Evolutionary conservation across 2,797 vertebrate genomes (phyloP), one percentile per base, ranked within the genome.

Genomic region (Gorsachius magnificus): DNA sequence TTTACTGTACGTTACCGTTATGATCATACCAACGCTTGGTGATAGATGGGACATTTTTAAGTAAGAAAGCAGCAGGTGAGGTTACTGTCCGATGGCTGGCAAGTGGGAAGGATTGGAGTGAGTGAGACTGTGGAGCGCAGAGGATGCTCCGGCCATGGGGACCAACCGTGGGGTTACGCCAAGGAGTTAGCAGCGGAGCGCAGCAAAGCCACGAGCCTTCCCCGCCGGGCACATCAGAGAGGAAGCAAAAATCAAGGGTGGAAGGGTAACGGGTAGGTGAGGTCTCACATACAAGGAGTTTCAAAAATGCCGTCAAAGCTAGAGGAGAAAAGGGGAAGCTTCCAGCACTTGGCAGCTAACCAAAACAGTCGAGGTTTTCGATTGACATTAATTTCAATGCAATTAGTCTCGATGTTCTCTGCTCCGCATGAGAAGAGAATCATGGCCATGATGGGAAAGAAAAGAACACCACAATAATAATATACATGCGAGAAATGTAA

Each of bases 341-440:
- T 78, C 1, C 10, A 75, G 58, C 72, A 50, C 33, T 61, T 89
- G 79, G 87, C 72, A 86, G 36, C 38, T 78, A 85, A 66, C 68
- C 48, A 92, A 77, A 93, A 56, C 45, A 25, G 38, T 68, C 65
- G 54, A 70, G 78, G 86, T 92, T 87, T 94, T 92, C 76, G 93
- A n/a, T 18, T 66, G 81, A 77, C 58, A 83, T 93, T 93, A 84
- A 94, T 95, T 95, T 94, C 71, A 93, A 19, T 78, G 86, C 88
- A 94, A 89, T 95, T 95, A 93, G 92, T 92, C 84, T 81, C 83
- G 84, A 83, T 89, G 78, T 72, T 92, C 58, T 65, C 61, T 76
- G 68, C 79, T 94, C 84, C 4, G 5, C 53, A 16, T 83, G 86
- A 89, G 74, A 90, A 46, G 64, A 91, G 61, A 95, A 63, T 83